phyloP scores from a whole-genome alignment of 2,888 invertebrate genomes.

The Cheilosia scutellata region DNA sequence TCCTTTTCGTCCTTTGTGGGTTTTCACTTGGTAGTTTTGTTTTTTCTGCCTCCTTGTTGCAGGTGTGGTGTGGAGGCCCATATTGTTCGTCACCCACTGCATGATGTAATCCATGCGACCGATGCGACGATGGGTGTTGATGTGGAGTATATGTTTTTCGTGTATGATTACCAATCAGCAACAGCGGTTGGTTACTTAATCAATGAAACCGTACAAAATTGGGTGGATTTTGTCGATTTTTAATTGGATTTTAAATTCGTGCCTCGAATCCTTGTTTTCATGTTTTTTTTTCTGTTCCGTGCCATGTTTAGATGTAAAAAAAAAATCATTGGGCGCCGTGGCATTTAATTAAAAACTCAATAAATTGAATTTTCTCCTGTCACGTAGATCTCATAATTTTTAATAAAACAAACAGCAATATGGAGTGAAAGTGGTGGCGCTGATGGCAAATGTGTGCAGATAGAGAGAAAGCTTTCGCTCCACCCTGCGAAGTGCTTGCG shows the following conservation, averaged over 20 bases:
- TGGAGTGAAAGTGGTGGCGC: slow-evolving; percentile 56
- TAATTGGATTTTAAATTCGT: slow-evolving; percentile 51
- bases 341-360: slow-evolving; percentile 41
- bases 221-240: slow-evolving; percentile 36
- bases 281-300: not conserved
- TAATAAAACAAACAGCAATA: slow-evolving; percentile 51
- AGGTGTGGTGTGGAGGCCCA: no score
- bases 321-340: not conserved
- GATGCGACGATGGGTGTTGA: not conserved
- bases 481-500: slow-evolving; percentile 17
- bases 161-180: slow-evolving; percentile 35
- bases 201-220: slow-evolving; percentile 24
- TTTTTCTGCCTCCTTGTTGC: slow-evolving; percentile 15
- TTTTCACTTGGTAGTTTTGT: slow-evolving; percentile 37
- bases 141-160: not conserved
- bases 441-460: not conserved
- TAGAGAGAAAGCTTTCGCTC: slow-evolving; percentile 36
- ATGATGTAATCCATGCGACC: slow-evolving; percentile 57
- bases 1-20: slow-evolving; percentile 48
- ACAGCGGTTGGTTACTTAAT: slow-evolving; percentile 26
- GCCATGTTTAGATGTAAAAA: not conserved
- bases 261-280: not conserved
- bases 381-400: slow-evolving; percentile 49
- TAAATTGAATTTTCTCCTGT: slow-evolving; percentile 30
- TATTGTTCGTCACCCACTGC: slow-evolving; percentile 26